Conservation (phyloP, 2,888 invertebrate genomes). For the Macrophya alboannulata region DNA sequence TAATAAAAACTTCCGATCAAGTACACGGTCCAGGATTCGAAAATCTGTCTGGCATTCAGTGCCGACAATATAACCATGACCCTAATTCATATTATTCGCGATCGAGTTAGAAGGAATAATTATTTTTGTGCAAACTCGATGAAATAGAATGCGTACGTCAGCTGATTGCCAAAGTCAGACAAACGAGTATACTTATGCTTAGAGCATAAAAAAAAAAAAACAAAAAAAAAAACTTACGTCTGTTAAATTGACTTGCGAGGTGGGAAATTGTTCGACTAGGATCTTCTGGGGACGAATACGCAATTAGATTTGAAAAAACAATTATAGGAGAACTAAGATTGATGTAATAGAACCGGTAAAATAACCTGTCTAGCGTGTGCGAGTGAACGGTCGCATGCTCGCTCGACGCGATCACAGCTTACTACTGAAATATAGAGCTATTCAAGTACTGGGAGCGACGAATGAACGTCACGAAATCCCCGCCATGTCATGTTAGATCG, state of each 20-base stretch:
- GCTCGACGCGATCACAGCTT: constrained; percentile 20
- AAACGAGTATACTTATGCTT: neutral
- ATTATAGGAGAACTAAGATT: neutral
- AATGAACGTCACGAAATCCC: constrained; percentile 41
- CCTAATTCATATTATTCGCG: constrained; percentile 18
- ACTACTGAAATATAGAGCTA: constrained; percentile 9
- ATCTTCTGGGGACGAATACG: neutral
- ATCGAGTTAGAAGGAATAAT: neutral
- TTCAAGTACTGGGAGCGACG: constrained; percentile 7
- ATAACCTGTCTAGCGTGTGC: neutral
- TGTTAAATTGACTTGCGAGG: neutral
- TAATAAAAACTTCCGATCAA: constrained; percentile 6
- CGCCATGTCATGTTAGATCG: constrained; percentile 24
- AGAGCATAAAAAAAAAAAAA: neutral
- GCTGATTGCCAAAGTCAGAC: neutral
- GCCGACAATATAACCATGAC: neutral
- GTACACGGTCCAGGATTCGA: neutral
- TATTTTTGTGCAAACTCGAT: constrained; percentile 42
- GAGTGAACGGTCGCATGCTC: neutral
- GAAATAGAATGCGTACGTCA: neutral
- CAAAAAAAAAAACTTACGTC: neutral
- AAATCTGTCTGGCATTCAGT: neutral
- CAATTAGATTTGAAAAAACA: neutral
- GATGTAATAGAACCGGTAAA: neutral
- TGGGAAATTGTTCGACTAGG: neutral